Percentiles rank a stretch among this genome's conserved stretches.
Conservation (phyloP, 2,113 vertebrate genomes). For the Mustela nigripes region DNA sequence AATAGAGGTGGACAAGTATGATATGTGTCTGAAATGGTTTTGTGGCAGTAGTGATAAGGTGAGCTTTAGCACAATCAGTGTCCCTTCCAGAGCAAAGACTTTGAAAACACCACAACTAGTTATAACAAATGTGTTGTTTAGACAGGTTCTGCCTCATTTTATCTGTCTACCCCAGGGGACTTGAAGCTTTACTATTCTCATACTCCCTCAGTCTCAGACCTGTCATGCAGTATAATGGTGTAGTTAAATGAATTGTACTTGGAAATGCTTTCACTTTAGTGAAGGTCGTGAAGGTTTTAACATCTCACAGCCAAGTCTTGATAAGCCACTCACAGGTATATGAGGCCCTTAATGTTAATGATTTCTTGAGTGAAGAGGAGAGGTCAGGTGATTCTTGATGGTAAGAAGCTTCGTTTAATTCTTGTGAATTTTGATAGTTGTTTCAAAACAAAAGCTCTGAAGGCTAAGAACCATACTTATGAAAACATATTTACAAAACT, state of each 20-base stretch:
- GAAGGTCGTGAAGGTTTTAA: constrained; percentile 79
- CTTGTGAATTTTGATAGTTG: background rate
- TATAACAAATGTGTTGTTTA: constrained; percentile 82
- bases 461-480: background rate
- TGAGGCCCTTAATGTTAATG: background rate
- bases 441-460: background rate
- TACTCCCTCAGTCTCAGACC: constrained; percentile 66
- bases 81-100: constrained; percentile 72
- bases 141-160: constrained; percentile 82
- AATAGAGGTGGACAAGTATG: background rate
- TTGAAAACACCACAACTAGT: constrained; percentile 76
- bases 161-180: constrained; percentile 72
- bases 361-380: background rate
- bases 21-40: constrained; percentile 33
- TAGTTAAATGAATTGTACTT: constrained; percentile 81
- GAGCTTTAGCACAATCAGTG: constrained; percentile 50
- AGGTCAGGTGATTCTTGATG: background rate
- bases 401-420: background rate
- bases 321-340: constrained; percentile 54
- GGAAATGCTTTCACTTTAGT: constrained; percentile 69
- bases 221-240: constrained; percentile 74
- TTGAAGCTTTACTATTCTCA: constrained; percentile 70
- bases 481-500: constrained; percentile 22
- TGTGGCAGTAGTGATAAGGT: constrained; percentile 59
- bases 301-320: background rate